Percentiles rank a stretch among this genome's conserved stretches.
phyloP scores from a whole-genome alignment of 2,888 invertebrate species.

The Candidula unifasciata region DNA sequence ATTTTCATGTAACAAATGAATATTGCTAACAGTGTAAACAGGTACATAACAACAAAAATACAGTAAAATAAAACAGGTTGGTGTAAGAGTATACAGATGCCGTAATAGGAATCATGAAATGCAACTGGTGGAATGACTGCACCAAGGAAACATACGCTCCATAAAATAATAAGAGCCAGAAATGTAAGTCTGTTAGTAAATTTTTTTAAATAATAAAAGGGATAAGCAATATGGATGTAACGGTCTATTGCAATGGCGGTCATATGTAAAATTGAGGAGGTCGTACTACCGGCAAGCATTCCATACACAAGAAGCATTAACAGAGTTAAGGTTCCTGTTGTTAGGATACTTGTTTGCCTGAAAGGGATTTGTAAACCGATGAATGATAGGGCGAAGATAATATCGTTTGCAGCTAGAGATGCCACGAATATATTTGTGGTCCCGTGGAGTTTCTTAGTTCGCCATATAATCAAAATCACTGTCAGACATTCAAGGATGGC shows the following conservation, averaged over 20 bases:
- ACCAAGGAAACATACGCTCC: too few relatives aligned
- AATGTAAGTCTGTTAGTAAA: neutral
- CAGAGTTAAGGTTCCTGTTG: too few relatives aligned
- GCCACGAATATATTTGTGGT: neutral
- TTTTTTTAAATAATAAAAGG: neutral
- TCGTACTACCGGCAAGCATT: too few relatives aligned
- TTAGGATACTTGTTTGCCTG: too few relatives aligned
- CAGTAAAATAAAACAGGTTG: neutral
- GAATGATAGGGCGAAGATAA: neutral
- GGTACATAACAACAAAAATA: neutral
- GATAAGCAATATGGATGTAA: neutral
- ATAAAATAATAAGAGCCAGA: too few relatives aligned
- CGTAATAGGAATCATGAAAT: too few relatives aligned
- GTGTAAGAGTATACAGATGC: neutral
- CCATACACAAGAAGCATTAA: neutral
- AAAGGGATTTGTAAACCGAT: neutral
- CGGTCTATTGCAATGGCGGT: neutral
- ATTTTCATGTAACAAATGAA: slow-evolving; percentile 11
- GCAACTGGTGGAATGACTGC: too few relatives aligned
- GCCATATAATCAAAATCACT: slow-evolving; percentile 4
- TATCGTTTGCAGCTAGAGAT: neutral
- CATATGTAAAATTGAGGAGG: neutral
- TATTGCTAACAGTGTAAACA: too few relatives aligned
- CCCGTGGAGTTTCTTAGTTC: neutral
- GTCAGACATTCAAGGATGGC: neutral